These are phyloP conservation scores for Pelecanus crispus DNA, from an alignment of 2,113 vertebrate species.

Conservation along the genomic window DNA sequence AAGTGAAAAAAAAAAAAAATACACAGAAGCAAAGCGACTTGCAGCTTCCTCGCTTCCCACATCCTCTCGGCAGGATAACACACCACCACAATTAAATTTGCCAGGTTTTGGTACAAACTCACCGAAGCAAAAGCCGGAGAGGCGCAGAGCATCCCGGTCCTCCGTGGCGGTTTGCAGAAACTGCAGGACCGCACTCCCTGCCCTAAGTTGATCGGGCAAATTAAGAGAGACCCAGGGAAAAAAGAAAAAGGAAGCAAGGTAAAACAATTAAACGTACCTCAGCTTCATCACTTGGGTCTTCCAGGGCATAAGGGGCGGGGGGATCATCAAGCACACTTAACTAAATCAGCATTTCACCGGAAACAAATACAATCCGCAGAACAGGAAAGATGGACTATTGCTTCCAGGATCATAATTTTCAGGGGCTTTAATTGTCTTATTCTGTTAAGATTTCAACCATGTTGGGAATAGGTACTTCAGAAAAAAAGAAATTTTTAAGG, in stretches of 20 bases:
- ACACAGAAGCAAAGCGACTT: no score
- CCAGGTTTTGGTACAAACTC: neutral
- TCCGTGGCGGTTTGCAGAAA: fast-evolving
- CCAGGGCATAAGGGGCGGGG: neutral
- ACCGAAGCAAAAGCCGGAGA: neutral
- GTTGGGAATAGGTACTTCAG: neutral
- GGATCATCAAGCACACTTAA: neutral
- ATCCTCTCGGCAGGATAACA: fast-evolving
- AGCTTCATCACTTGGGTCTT: neutral
- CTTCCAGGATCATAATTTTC: neutral
- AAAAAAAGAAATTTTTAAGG: neutral
- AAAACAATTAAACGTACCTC: neutral
- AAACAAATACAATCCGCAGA: neutral
- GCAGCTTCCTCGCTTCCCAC: fast-evolving
- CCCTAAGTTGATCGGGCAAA: neutral
- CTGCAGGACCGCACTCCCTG: neutral
- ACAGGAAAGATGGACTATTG: no score
- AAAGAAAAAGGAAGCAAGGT: neutral
- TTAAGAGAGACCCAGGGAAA: neutral
- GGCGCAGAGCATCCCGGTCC: neutral
- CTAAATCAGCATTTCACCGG: neutral
- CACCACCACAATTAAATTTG: neutral
- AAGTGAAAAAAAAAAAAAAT: neutral
- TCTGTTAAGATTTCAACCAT: neutral
- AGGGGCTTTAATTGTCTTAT: neutral